Base-by-base conservation (phyloP, 2,113 vertebrate genomes). In the Corvus moneduloides region DNA sequence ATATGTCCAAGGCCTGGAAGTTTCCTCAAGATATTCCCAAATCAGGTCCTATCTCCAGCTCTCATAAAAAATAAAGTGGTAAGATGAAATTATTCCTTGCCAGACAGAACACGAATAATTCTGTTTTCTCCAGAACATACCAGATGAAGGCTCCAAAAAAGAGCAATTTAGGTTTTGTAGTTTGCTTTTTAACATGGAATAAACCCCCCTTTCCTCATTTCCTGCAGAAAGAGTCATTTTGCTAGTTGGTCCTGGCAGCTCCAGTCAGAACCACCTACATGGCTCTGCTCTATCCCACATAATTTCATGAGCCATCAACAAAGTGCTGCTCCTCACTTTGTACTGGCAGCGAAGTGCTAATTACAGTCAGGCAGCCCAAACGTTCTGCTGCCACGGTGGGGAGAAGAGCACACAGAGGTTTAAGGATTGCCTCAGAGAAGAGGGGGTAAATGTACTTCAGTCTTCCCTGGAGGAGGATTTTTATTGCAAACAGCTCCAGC, bases 211-310 rank as follows among this genome's bases (percentile, higher is more conserved):
- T 51, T 71, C 64, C 35, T 88, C 51, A 76, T 86, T 81, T 83
- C n/a, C 75, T 88, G 51, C 37, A 81, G 67, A 75, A 89, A 69
- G 56, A 76, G 26, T 44, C 2, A 78, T 94, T 95, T 94, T 46
- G 26, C 28, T 86, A 82, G 56, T 54, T 89, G 77, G 80, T 74
- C 69, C 95, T 94, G 90, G 84, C 74, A 91, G 74, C 54, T 96
- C 52, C 37, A 80, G 59, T 83, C 52, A 78, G 91, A 95, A 80
- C 44, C 46, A 91, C 84, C 96, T 86, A 95, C 79, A 66, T 78
- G 63, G 35, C 37, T 91, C 76, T 81, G 37, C 79, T 88, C 49
- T 95, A 61, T 66, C 72, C 84, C 68, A 69, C 59, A 46, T 59
- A 67, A 86, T 93, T 93, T 84, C 54, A 78, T 32, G 58, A 93